Evolutionary conservation across 2,113 vertebrate species (phyloP), one percentile per base, ranked within the genome.

Genomic region (Danionella cerebrum): DNA sequence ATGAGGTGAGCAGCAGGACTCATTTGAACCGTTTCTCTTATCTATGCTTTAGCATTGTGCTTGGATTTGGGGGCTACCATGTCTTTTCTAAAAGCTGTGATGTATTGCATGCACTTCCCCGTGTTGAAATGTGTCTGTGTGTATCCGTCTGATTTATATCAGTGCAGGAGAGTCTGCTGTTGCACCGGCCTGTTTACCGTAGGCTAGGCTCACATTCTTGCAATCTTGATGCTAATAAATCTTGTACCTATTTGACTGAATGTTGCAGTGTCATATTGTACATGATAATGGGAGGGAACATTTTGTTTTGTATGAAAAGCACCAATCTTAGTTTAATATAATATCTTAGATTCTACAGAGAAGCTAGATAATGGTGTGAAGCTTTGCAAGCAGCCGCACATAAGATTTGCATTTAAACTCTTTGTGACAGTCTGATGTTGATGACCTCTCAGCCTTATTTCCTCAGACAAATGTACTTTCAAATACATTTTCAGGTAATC

Each of bases 31-130:
- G 27, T 36, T 58, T 22, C 51, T 57, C 14, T 27, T 29, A 36
- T 51, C 39, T 39, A 10, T 29, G 33, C 24, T 42, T 24, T 24
- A 33, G 18, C 41, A 22, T 33, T 33, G 45, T 29, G 66, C 24
- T 57, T 33, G 65, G 18, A 51, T 36, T 33, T 31, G 11, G 21
- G 35, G 47, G 31, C 58, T 21, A 24, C 36, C 29, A 14, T 66
- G 39, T 69, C 42, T 51, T 44, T 65, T 48, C 31, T 13, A 19
- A 66, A 47, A 41, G 38, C 65, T 72, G 74, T 69, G 80, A 65
- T 84, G 82, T 82, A 78, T 80, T 88, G 85, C 87, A 88, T 88
- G 83, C 78, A 71, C 76, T 75, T 65, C 75, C 85, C 78, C 64
- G 79, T 80, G 83, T 81, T 78, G 60, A 69, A 70, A 78, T 79